A percentile compares a stretch with the other conserved stretches of the same genome.
Conservation (phyloP, 2,113 vertebrate species). For the Thermophis baileyi region DNA sequence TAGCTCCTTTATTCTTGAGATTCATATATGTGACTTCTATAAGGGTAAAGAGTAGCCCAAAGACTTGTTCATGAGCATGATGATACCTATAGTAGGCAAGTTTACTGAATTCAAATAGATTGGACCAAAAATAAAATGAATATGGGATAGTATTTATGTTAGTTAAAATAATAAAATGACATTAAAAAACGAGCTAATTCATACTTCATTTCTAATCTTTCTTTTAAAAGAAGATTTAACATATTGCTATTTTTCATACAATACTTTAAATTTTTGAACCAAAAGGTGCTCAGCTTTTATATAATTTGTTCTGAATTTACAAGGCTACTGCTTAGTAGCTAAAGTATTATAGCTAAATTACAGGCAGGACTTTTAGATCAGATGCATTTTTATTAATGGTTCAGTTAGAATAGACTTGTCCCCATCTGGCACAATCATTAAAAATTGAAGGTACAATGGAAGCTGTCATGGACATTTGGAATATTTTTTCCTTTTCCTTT, state of each 20-base stretch:
- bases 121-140: neutral
- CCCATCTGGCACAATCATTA: conserved; percentile 53
- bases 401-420: conserved; percentile 30
- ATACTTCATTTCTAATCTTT: neutral
- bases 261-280: neutral
- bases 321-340: neutral
- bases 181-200: neutral
- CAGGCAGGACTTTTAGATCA: conserved; percentile 41
- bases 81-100: neutral
- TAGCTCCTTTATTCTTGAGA: neutral
- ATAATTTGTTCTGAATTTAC: conserved; percentile 40
- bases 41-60: neutral
- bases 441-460: conserved; percentile 55
- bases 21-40: neutral
- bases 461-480: conserved; percentile 23
- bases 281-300: neutral
- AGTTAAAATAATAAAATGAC: neutral
- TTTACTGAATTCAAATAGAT: neutral
- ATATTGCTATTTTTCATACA: neutral
- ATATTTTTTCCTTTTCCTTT: conserved; percentile 35
- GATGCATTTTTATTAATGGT: conserved; percentile 36
- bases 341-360: conserved; percentile 18
- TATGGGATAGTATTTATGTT: neutral
- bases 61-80: neutral
- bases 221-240: neutral